Conservation (phyloP, 2,113 vertebrate species). For the Hepsetus odoe region DNA sequence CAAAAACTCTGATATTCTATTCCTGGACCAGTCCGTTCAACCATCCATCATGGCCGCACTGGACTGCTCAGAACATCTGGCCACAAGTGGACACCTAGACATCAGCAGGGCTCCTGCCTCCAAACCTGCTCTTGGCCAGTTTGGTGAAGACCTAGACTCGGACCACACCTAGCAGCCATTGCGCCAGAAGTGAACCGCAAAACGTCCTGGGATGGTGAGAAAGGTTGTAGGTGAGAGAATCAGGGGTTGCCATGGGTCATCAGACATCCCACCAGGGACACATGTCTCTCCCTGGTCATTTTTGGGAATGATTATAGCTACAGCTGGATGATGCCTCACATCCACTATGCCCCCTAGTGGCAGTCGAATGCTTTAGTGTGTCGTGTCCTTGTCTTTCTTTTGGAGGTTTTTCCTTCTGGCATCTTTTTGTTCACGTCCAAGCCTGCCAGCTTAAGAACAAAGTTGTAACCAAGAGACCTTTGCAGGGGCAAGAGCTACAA, state of each 20-base stretch:
- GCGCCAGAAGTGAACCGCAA: background rate
- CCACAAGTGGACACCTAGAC: conserved; percentile 63
- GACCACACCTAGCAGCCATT: conserved; percentile 61
- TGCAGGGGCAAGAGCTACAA: no score
- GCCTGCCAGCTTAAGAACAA: background rate
- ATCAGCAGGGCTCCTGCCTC: conserved; percentile 88
- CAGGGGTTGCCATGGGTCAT: conserved; percentile 4
- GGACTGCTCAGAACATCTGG: background rate
- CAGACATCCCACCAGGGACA: background rate
- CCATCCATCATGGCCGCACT: conserved; percentile 81
- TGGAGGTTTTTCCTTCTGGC: conserved; percentile 13
- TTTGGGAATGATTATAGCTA: background rate
- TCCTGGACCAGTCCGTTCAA: conserved; percentile 21
- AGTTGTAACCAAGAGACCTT: background rate
- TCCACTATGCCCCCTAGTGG: background rate
- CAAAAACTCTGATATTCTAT: conserved; percentile 25
- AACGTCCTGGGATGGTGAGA: background rate
- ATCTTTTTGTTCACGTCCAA: conserved; percentile 8
- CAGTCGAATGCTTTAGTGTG: conserved; percentile 10
- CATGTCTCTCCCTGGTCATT: background rate
- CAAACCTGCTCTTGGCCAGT: conserved; percentile 57
- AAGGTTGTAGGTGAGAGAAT: conserved; percentile 1
- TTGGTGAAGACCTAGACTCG: conserved; percentile 60
- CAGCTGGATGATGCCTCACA: background rate
- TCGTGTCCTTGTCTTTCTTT: conserved; percentile 25